Conservation (phyloP, 2,797 vertebrate genomes). For the Urosaurus nigricauda region DNA sequence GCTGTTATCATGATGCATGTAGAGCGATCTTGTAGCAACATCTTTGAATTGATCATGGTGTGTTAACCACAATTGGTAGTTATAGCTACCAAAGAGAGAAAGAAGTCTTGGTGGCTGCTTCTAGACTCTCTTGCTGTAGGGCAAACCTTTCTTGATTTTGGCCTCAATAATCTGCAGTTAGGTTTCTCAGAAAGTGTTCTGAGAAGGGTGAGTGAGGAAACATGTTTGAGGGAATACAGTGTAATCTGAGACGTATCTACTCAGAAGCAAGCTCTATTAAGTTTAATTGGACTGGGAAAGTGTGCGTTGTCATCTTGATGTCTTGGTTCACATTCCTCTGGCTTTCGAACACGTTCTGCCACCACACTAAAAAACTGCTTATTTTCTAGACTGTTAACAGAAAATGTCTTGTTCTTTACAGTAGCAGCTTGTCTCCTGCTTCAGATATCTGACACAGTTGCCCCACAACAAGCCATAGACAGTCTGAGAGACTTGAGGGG, state of each 20-base stretch:
- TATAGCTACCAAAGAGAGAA: neutral
- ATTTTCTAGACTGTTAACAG: neutral
- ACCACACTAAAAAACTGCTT: neutral
- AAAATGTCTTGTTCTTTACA: conserved; percentile 66
- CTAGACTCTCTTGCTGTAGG: no score
- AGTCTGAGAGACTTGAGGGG: conserved; percentile 86
- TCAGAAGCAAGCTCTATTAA: neutral
- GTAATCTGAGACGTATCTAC: no score
- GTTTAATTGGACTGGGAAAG: neutral
- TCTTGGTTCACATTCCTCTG: neutral
- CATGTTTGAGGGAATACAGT: neutral
- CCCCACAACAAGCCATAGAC: conserved; percentile 86
- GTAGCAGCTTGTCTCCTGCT: conserved; percentile 91
- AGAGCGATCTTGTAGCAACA: no score
- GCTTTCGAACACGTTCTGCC: neutral
- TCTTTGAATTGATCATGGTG: neutral
- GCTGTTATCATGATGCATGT: no score
- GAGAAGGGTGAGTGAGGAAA: neutral
- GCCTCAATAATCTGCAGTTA: neutral
- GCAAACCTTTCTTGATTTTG: neutral
- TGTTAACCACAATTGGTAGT: neutral
- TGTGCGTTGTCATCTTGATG: neutral
- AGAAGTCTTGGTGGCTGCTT: no score
- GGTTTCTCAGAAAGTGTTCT: neutral
- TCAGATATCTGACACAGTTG: conserved; percentile 82